A percentile compares a stretch with the other conserved stretches of the same genome.
phyloP scores from a whole-genome alignment of 2,888 invertebrate genomes.

The Noctua fimbriata region DNA sequence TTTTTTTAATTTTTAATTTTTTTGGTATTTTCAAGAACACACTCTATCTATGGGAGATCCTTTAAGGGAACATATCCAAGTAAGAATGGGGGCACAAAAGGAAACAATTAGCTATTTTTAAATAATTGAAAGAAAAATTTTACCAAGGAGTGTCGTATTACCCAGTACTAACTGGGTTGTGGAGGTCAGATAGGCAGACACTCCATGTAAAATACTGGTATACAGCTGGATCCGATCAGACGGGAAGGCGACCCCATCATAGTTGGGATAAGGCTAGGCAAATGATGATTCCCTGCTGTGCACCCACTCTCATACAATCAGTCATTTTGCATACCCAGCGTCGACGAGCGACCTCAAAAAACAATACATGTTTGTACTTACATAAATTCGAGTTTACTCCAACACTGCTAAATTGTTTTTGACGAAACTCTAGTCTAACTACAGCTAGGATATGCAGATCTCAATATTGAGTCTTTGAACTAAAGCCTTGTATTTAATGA shows the following conservation, averaged over 20 bases:
- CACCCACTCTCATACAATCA: slow-evolving; percentile 29
- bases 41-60: slow-evolving; percentile 38
- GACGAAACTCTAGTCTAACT: slow-evolving; percentile 18
- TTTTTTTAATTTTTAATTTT: slow-evolving; percentile 15
- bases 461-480: slow-evolving; percentile 21
- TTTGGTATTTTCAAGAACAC: slow-evolving; percentile 35
- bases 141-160: neutral
- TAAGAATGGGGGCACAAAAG: slow-evolving; percentile 2
- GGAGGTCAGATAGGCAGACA: neutral
- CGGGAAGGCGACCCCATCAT: neutral
- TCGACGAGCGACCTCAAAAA: slow-evolving; percentile 23
- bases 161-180: neutral
- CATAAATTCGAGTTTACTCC: slow-evolving; percentile 45
- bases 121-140: neutral
- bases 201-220: neutral
- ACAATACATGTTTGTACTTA: slow-evolving; percentile 48
- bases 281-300: neutral
- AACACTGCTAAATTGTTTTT: slow-evolving; percentile 33
- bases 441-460: slow-evolving; percentile 58
- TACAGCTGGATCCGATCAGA: neutral
- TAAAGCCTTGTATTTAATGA: neutral
- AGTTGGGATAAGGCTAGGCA: neutral
- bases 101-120: neutral
- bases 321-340: slow-evolving; percentile 36
- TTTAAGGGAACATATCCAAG: slow-evolving; percentile 27